Percentiles rank a stretch among this genome's conserved stretches.
These are phyloP conservation scores for Dryomyza anilis DNA, from an alignment of 2,888 invertebrate species.

Conservation along the genomic window DNA sequence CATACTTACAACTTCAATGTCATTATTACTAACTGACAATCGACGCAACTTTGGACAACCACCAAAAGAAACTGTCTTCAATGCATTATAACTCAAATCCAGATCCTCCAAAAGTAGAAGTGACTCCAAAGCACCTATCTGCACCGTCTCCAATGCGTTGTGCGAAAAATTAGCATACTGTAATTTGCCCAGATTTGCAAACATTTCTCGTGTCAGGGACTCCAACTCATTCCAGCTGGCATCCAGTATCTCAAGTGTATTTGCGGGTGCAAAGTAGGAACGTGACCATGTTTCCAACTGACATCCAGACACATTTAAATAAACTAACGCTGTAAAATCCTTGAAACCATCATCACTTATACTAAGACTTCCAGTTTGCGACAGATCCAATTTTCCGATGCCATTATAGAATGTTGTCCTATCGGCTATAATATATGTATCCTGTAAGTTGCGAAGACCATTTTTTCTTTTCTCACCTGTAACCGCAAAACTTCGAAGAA, in stretches of 20 bases:
- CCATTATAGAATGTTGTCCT: slow-evolving; percentile 24
- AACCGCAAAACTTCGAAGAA: slow-evolving; percentile 29
- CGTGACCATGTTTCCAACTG: slow-evolving; percentile 38
- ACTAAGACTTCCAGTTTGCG: slow-evolving; percentile 42
- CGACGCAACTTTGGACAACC: slow-evolving; percentile 40
- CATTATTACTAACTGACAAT: slow-evolving; percentile 48
- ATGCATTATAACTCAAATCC: slow-evolving; percentile 48
- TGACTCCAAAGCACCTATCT: slow-evolving; percentile 39
- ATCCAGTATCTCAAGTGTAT: slow-evolving; percentile 48
- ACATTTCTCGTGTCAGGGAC: slow-evolving; percentile 37
- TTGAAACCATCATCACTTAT: slow-evolving; percentile 46
- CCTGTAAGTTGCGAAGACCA: neutral
- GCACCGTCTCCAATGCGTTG: slow-evolving; percentile 43
- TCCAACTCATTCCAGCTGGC: slow-evolving; percentile 49
- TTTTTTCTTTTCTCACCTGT: slow-evolving; percentile 28
- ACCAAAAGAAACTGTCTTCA: slow-evolving; percentile 44
- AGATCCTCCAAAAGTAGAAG: slow-evolving; percentile 43
- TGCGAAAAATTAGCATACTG: slow-evolving; percentile 50
- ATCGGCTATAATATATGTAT: neutral
- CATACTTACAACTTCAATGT: neutral
- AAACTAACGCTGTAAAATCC: slow-evolving; percentile 41
- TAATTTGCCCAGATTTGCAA: slow-evolving; percentile 42
- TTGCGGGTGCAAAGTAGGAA: slow-evolving; percentile 40
- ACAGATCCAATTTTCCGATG: slow-evolving; percentile 45
- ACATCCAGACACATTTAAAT: slow-evolving; percentile 51